These are phyloP conservation scores for Emmelina monodactyla DNA, from an alignment of 2,888 invertebrate species.

Conservation along the genomic window DNA sequence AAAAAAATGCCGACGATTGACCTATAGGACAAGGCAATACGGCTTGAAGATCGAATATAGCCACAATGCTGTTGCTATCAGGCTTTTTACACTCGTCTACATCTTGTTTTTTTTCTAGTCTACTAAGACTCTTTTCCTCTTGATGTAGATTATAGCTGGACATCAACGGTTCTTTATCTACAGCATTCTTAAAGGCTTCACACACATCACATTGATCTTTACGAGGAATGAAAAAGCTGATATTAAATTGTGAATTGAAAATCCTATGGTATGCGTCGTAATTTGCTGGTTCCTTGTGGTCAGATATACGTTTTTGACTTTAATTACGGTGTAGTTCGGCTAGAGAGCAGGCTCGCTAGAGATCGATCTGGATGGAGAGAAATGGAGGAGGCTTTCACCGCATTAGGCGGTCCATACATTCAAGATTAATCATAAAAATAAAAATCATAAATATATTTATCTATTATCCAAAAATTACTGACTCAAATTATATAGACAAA, in stretches of 20 bases:
- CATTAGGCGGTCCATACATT: too few relatives aligned
- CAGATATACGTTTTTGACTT: constrained; percentile 14
- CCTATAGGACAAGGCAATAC: constrained; percentile 23
- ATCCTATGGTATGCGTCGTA: constrained; percentile 20
- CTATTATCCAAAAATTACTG: too few relatives aligned
- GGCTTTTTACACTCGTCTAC: constrained; percentile 4
- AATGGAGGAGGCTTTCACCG: too few relatives aligned
- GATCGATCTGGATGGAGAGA: too few relatives aligned
- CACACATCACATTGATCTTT: constrained; percentile 23
- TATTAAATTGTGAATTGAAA: constrained; percentile 24
- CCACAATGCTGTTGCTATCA: constrained; percentile 12
- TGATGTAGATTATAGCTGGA: constrained; percentile 14
- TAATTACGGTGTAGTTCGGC: constrained; percentile 21
- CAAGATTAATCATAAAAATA: too few relatives aligned
- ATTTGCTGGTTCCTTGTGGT: constrained; percentile 17
- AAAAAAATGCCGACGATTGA: constrained; percentile 22
- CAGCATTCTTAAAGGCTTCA: constrained; percentile 5
- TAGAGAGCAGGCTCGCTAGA: too few relatives aligned
- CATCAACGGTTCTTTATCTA: not conserved
- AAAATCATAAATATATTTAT: too few relatives aligned
- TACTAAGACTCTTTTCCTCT: constrained; percentile 15
- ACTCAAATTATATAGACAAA: too few relatives aligned
- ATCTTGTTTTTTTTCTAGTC: constrained; percentile 20
- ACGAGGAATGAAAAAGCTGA: constrained; percentile 20
- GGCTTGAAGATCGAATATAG: constrained; percentile 25